Base-by-base conservation (phyloP, 2,797 vertebrate genomes). In the Stomatorhinus walkeri region DNA sequence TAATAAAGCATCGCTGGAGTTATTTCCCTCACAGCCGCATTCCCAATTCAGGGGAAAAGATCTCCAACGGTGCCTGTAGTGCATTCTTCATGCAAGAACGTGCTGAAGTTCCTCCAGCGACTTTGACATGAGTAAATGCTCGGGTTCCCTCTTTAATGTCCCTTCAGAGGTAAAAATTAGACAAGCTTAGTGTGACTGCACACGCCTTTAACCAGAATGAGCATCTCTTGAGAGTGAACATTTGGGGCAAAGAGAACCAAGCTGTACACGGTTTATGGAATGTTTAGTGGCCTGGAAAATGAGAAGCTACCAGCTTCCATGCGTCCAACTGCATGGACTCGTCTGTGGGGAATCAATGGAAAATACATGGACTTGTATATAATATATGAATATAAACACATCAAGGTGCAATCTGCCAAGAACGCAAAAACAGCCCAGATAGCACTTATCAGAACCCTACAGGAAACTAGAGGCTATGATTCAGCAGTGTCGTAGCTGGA, bases 101-200 rank as follows among this genome's bases (percentile, higher is more conserved):
- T 43, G 32, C 36, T 43, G 72, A 16, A 19, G 72, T 43, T 43
- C 16, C 36, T 79, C 24, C 72, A 79, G 72, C 19, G 36, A 51
- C 81, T 61, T 32, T 61, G 0, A 1, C 52, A 64, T 48, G 72
- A 88, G 52, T 87, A 89, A 89, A 89, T 89, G 90, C 89, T 89
- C 88, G 88, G 87, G 61, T 89, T 51, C 83, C 89, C 89, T 72
- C 89, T 88, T 87, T 85, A 90, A 90, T 89, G 88, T 88, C 85
- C 79, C 88, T 85, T 43, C 79, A 87, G 89, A 89, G 61, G 24
- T 76, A 48, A 64, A 85, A 88, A 79, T 49, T 36, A 79, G 43
- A 79, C 28, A 6, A 3, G 12, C 48, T 68, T 51, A 32, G 24
- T 68, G 49, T 43, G 48, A 12, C 76, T 61, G 79, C 32, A n/a